A percentile compares a stretch with the other conserved stretches of the same genome.
These are phyloP conservation scores for Acrocyrtus sp. DNA, from an alignment of 2,888 invertebrate species.

Conservation along the genomic window DNA sequence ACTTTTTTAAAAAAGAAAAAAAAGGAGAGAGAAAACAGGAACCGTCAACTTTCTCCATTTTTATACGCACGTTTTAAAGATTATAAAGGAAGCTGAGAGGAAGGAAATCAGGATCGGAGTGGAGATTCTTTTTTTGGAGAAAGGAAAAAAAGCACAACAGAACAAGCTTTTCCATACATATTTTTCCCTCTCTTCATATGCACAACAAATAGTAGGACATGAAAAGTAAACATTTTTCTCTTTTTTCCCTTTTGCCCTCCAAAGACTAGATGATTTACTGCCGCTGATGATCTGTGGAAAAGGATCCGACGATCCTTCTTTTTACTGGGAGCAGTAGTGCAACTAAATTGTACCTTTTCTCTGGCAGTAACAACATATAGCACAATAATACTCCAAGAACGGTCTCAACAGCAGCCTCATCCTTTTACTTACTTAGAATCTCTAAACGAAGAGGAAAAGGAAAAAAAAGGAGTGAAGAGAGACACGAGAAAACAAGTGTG, in stretches of 20 bases:
- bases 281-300: constrained; percentile 45
- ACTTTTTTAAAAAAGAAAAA: too few species aligned
- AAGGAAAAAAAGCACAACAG: constrained; percentile 19
- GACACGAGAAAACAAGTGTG: constrained; percentile 55
- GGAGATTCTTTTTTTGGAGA: neutral
- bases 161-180: too few species aligned
- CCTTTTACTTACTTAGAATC: too few species aligned
- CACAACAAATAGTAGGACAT: too few species aligned
- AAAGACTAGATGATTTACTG: constrained; percentile 51
- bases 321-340: neutral
- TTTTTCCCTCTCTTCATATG: too few species aligned
- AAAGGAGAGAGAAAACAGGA: too few species aligned
- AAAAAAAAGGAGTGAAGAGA: constrained; percentile 43
- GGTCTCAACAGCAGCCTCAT: constrained; percentile 12
- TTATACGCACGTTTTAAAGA: constrained; percentile 19
- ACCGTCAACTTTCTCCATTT: constrained; percentile 39
- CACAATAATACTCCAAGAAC: constrained; percentile 16
- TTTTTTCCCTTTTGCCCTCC: constrained; percentile 22
- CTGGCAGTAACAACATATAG: too few species aligned
- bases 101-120: neutral
- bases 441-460: constrained; percentile 40
- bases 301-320: constrained; percentile 39
- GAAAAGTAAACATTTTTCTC: constrained; percentile 25
- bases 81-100: constrained; percentile 5
- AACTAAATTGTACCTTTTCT: neutral